Evolutionary conservation across 2,888 invertebrate species (phyloP), one percentile per base, ranked within the genome.

Genomic region (Melikaiella ostensackeni): DNA sequence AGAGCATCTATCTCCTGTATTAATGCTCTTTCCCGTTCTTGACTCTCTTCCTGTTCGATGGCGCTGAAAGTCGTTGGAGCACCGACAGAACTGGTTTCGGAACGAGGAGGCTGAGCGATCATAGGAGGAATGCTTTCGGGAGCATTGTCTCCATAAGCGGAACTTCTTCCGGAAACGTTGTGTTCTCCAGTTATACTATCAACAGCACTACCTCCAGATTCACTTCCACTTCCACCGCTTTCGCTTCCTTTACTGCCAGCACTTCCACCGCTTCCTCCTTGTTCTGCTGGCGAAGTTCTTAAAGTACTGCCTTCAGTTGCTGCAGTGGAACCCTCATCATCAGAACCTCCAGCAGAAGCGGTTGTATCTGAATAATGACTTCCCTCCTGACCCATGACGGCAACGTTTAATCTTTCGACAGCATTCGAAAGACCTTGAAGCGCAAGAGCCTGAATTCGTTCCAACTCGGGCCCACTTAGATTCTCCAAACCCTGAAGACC

Each of bases 261-360:
- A 77, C 88, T 87, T 78, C 88, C 89, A 75, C 88, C 89, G 27
- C 75, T 80, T 42, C 76, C 74, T 84, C 93, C 94, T 85, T 96
- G 96, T 89, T 97, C 96, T 0, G 96, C 96, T 1, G 96, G 96
- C 0, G 96, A 96, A 4, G 96, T 96, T 77, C 98, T 95, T 80
- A 98, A 93, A 0, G 98, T 98, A 73, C 97, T 98, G 77, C 98
- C 98, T 91, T 98, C 98, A 0, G 98, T 98, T 1, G 98, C 98
- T 11, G 98, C 98, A 50, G 98, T 98, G 83, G 98, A 98, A 75
- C 97, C 98, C 91, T 98, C 98, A 91, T 98, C 98, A 89, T 98
- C 98, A 13, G 98, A 98, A 7, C 97, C 98, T 75, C 94, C 97
- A 4, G 97, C 96, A 21, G 98, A 97, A 24, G 96, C 96, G 4